Percentiles rank a stretch among this genome's conserved stretches.
Evolutionary conservation across 2,113 vertebrate species (phyloP).

Genomic region (Equus przewalskii): DNA sequence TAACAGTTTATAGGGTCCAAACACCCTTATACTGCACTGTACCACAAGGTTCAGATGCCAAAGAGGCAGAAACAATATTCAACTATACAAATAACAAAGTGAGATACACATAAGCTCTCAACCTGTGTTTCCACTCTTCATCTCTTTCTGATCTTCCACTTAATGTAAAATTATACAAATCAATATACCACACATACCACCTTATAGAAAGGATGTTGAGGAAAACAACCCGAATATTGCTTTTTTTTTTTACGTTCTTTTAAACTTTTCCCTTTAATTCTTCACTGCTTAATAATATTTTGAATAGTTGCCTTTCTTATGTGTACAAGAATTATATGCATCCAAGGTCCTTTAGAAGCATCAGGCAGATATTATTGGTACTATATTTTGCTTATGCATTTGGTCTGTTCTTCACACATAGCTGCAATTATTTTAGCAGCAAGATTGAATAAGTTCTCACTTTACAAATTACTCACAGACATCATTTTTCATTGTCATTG

Average conservation of each 20-base stretch:
- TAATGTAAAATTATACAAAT: neutral
- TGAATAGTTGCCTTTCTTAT: neutral
- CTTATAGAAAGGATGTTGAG: neutral
- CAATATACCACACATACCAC: neutral
- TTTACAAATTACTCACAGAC: slow-evolving; percentile 44
- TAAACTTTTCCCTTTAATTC: no score
- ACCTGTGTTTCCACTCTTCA: neutral
- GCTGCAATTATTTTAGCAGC: neutral
- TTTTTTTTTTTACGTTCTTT: no score
- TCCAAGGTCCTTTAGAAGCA: slow-evolving; percentile 22
- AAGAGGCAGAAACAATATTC: neutral
- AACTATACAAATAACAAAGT: neutral
- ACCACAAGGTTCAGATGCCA: neutral
- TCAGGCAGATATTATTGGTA: neutral
- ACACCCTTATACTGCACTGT: neutral
- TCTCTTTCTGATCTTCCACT: neutral
- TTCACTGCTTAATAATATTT: no score
- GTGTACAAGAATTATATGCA: neutral
- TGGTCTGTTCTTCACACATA: slow-evolving; percentile 11
- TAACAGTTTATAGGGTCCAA: neutral
- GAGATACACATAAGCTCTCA: slow-evolving; percentile 27
- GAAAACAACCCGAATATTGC: neutral
- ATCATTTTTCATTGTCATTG: slow-evolving; percentile 36
- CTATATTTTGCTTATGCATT: neutral
- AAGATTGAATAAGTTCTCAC: slow-evolving; percentile 35